phyloP scores from a whole-genome alignment of 2,113 vertebrate species.

The Pristiophorus japonicus region DNA sequence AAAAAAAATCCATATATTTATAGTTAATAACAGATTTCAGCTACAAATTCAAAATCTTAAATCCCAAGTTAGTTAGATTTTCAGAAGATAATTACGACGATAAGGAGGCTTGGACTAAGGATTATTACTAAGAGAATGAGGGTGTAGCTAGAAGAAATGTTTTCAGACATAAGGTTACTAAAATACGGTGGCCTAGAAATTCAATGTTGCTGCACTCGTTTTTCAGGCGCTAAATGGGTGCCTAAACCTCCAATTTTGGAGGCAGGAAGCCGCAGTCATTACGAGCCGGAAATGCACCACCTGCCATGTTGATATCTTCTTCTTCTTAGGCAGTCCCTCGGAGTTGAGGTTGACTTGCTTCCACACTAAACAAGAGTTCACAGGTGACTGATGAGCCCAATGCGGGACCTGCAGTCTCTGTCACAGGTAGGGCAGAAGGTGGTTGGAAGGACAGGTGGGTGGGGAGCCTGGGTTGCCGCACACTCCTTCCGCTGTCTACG shows the following conservation, averaged over 20 bases:
- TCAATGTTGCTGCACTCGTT: not conserved
- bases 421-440: no score
- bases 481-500: no score
- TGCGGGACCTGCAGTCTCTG: no score
- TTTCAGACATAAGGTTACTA: not conserved
- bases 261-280: not conserved
- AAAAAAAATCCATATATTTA: not conserved
- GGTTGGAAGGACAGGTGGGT: no score
- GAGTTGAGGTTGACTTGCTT: no score
- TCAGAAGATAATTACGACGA: not conserved
- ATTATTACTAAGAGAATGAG: not conserved
- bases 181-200: not conserved
- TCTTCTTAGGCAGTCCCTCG: no score
- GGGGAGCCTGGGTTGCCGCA: no score
- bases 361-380: no score
- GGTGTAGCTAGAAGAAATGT: not conserved
- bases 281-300: not conserved
- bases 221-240: not conserved
- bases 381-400: no score
- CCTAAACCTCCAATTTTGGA: not conserved
- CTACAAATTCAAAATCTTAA: not conserved
- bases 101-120: not conserved
- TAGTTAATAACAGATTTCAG: not conserved
- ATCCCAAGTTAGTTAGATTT: no score
- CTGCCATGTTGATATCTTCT: not conserved